A percentile compares a stretch with the other conserved stretches of the same genome.
These are phyloP conservation scores for Rhyacophila brunnea DNA, from an alignment of 1,140 invertebrate genomes.

Conservation along the genomic window DNA sequence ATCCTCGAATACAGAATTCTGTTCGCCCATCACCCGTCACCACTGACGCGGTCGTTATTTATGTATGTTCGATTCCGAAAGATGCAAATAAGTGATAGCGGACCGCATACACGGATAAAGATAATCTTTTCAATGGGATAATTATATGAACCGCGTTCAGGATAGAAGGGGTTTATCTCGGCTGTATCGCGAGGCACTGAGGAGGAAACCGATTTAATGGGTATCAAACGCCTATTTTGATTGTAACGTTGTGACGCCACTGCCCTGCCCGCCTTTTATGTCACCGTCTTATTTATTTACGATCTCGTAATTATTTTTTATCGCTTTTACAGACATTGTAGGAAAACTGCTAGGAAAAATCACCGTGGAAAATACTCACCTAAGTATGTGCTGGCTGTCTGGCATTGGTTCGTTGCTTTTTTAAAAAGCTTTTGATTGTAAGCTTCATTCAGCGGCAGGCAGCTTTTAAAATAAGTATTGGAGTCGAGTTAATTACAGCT, in stretches of 20 bases:
- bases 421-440: too few relatives aligned
- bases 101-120: constrained; percentile 10
- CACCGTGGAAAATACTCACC: too few relatives aligned
- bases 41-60: not conserved
- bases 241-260: constrained; percentile 1
- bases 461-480: too few relatives aligned
- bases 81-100: constrained; percentile 28
- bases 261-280: constrained; percentile 1
- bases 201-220: constrained; percentile 25
- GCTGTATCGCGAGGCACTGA: constrained; percentile 12
- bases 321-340: too few relatives aligned
- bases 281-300: constrained; percentile 7
- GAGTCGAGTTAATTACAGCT: too few relatives aligned
- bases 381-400: too few relatives aligned
- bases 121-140: constrained; percentile 36
- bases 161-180: constrained; percentile 17
- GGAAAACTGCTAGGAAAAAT: too few relatives aligned
- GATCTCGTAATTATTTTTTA: too few relatives aligned
- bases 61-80: not conserved
- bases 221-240: constrained; percentile 11
- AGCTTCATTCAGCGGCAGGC: too few relatives aligned
- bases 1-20: too few relatives aligned
- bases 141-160: constrained; percentile 22
- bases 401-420: too few relatives aligned
- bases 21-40: not conserved